Base-by-base conservation (phyloP, 1,140 invertebrate genomes). In the Heterodera schachtii region DNA sequence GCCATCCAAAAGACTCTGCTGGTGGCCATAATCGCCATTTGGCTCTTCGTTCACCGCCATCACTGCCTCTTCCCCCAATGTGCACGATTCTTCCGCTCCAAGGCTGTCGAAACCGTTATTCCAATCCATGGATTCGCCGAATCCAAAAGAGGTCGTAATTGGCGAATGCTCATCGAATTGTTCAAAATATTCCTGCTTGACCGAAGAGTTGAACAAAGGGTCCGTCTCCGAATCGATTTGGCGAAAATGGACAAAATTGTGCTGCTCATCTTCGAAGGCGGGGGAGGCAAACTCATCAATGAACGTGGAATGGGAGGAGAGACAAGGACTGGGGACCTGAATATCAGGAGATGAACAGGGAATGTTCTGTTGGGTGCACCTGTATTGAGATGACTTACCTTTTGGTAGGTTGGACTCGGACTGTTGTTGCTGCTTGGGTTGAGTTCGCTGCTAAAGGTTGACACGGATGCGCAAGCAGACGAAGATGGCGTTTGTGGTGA, bases 321-420 rank as follows among this genome's bases (percentile, higher is more conserved):
- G 19, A 69, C 43, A 69, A 13, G 76, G 76, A 69, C 76, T 78
- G 44, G 76, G 76, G 44, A 78, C 76, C 76, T 78, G 66, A n/a
- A 78, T 46, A 31, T 31, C 31, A 31, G 31, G 31, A 31, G 31
- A 31, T 31, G 31, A 31, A 31, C 31, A 31, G 31, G 31, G 31
- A 31, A 31, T 31, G 31, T 31, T 31, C 31, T 31, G 31, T 31
- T 31, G 31, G 31, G 31, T 31, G 31, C 31, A 31, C 31, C 31
- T 31, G 31, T 31, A 1, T 31, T 31, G 31, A 2, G 44, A 0
- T 69, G 49, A 19, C 3, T 44, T 6, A 78, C 76, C 76, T 78
- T 70, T 69, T 78, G 64, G 31, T 69, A 78, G 76, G 76, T 6
- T 47, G 64, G 64, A 9, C 44, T 21, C 70, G 70, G 70, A 69